A percentile compares a stretch with the other conserved stretches of the same genome.
Evolutionary conservation across 1,140 invertebrate genomes (phyloP).

Genomic region (Bombus haemorrhoidalis): DNA sequence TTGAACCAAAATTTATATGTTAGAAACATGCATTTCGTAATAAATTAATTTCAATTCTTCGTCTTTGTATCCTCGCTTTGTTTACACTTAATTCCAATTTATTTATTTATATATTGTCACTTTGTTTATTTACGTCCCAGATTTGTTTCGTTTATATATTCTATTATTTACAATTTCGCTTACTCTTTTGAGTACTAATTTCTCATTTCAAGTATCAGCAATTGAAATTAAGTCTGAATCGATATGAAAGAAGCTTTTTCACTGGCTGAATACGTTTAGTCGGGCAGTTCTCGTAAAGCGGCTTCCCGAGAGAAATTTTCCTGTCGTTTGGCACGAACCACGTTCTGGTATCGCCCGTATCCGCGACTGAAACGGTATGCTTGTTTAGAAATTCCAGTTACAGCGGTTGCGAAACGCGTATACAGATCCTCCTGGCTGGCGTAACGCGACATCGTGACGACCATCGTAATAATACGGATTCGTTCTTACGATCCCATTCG

Average conservation of each 20-base stretch:
- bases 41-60: neutral
- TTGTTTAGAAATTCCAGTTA: slow-evolving; percentile 35
- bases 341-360: neutral
- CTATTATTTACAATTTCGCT: neutral
- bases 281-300: neutral
- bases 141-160: neutral
- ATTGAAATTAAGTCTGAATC: slow-evolving; percentile 5
- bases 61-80: neutral
- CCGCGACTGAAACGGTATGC: neutral
- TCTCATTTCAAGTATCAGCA: no score
- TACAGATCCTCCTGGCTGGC: neutral
- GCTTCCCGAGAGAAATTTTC: slow-evolving; percentile 12
- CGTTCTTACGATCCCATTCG: slow-evolving; percentile 24
- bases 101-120: neutral
- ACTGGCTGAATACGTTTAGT: neutral
- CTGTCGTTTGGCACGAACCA: slow-evolving; percentile 1
- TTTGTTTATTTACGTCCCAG: neutral
- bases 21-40: neutral
- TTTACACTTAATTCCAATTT: neutral
- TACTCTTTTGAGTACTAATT: neutral
- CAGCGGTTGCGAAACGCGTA: neutral
- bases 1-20: neutral
- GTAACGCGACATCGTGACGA: neutral
- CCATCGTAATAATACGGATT: slow-evolving; percentile 21
- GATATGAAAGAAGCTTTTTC: neutral